Conservation (phyloP, 2,113 vertebrate genomes). For the Thunnus thynnus region DNA sequence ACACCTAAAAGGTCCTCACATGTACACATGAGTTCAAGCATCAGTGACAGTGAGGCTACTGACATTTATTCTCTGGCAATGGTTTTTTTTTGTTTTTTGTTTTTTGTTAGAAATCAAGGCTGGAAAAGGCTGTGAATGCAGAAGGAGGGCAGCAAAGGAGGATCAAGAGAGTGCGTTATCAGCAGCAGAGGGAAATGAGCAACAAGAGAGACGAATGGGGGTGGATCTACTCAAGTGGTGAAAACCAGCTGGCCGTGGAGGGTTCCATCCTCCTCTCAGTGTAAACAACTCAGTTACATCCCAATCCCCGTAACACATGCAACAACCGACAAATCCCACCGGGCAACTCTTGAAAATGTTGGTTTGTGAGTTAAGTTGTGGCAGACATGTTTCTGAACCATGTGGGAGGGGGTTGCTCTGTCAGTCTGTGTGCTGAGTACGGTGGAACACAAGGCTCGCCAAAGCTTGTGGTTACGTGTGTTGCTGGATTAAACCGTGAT, state of each 20-base stretch:
- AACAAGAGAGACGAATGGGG: constrained; percentile 25
- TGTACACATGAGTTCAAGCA: not conserved
- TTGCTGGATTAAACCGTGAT: not conserved
- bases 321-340: constrained; percentile 30
- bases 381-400: not conserved
- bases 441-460: not conserved
- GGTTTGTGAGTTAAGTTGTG: constrained; percentile 27
- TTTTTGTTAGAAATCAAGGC: constrained; percentile 19
- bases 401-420: not conserved
- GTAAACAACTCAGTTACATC: constrained; percentile 44
- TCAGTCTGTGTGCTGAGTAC: not conserved
- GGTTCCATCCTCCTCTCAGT: constrained; percentile 25
- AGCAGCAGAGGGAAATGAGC: constrained; percentile 54
- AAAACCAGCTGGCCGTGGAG: constrained; percentile 54
- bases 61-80: not conserved
- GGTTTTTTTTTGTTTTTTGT: not conserved
- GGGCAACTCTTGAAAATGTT: constrained; percentile 6
- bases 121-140: constrained; percentile 25
- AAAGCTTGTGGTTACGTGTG: not conserved
- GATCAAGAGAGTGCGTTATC: constrained; percentile 52
- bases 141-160: constrained; percentile 38
- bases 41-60: not conserved
- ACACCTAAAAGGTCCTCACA: constrained; percentile 38
- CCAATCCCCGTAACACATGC: constrained; percentile 20
- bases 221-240: constrained; percentile 54